phyloP scores from a whole-genome alignment of 2,888 invertebrate genomes.

The Meta bourneti region DNA sequence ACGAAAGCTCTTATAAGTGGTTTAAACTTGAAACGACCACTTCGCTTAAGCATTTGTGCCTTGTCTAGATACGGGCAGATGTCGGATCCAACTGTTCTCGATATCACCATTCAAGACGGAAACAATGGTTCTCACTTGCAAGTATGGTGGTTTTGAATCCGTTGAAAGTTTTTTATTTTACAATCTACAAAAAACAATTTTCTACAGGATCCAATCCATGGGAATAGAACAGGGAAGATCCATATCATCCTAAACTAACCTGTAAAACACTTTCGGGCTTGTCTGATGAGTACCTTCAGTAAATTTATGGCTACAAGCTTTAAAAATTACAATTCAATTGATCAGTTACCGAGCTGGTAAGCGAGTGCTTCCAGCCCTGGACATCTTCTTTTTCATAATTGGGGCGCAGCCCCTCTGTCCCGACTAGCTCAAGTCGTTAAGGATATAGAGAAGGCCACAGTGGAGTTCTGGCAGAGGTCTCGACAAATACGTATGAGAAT shows the following conservation, averaged over 20 bases:
- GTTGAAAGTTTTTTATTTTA: too few relatives aligned
- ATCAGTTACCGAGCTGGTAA: too few relatives aligned
- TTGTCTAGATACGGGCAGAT: conserved; percentile 66
- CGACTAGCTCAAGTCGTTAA: too few relatives aligned
- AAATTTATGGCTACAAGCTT: background rate
- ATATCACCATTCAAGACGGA: conserved; percentile 12
- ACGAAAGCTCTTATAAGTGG: conserved; percentile 74
- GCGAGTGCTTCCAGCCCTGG: too few relatives aligned
- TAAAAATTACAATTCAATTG: background rate
- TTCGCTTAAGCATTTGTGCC: conserved; percentile 67
- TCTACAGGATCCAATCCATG: background rate
- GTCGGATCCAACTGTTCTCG: conserved; percentile 64
- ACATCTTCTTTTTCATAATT: too few relatives aligned
- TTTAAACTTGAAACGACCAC: conserved; percentile 58
- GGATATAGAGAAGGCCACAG: too few relatives aligned
- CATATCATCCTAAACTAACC: background rate
- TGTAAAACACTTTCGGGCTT: background rate
- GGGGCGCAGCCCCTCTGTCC: too few relatives aligned
- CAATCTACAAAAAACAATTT: too few relatives aligned
- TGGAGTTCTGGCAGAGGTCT: too few relatives aligned
- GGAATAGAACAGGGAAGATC: background rate
- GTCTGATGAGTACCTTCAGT: background rate
- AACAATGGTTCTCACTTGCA: conserved; percentile 37
- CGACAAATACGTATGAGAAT: too few relatives aligned
- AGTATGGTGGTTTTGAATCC: conserved; percentile 15